Evolutionary conservation across 2,113 vertebrate genomes (phyloP), one percentile per base, ranked within the genome.

Genomic region (Anser cygnoides): DNA sequence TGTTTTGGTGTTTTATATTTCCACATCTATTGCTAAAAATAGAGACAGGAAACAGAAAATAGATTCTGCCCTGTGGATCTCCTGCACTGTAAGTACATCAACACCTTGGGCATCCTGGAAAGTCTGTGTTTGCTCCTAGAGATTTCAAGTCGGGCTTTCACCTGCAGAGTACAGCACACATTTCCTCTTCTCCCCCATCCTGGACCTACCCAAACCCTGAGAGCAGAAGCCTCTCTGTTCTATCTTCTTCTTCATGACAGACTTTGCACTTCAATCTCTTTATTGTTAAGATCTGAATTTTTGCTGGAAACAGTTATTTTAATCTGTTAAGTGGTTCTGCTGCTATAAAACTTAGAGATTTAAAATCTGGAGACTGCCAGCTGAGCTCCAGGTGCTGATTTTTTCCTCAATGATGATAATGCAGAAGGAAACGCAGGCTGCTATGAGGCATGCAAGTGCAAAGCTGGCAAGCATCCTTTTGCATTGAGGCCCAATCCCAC

Each of bases 311-410:
- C 78, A 87, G 79, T 91, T 96, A 89, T 92, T 96, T 94, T 97
- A 96, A 97, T 95, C 93, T 96, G 95, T 90, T 97, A 97, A 97
- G 96, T 93, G 92, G 79, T 66, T 95, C 90, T 83, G 84, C 86
- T 91, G 94, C 93, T 92, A 46, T 84, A 92, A 95, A 95, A 96
- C 80, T 89, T 85, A 92, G 61, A 61, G 92, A 94, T 92, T 83
- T 97, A 96, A 52, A 89, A 92, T 78, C 90, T 90, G 87, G 92
- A 94, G 71, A 84, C 87, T 78, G 91, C 91, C 87, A 91, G 71
- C 89, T 96, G 93, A 95, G 89, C 68, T 89, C 70, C 95, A 96
- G 96, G 92, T 96, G 93, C 90, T 21, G 80, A 68, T 58, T 54
- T 73, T 92, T 74, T 92, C 79, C 75, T 90, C 57, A 80, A 61